phyloP scores from a whole-genome alignment of 2,888 invertebrate genomes.

The Lapara coniferarum region DNA sequence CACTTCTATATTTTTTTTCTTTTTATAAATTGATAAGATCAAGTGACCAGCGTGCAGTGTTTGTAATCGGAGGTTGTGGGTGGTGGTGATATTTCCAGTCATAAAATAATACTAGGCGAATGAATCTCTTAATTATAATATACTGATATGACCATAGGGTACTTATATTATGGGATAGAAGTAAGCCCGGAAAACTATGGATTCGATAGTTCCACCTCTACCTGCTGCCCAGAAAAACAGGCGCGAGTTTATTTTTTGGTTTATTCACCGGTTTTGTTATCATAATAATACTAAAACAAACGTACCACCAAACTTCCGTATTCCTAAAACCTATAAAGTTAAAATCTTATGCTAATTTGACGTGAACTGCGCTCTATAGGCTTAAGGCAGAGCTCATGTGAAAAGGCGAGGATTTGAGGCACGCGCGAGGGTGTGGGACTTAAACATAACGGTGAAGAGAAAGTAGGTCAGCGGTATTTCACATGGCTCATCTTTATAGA shows the following conservation, averaged over 20 bases:
- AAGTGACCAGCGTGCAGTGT: not conserved
- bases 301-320: not conserved
- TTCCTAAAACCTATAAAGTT: conserved; percentile 4
- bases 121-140: no score
- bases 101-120: no score
- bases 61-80: not conserved
- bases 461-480: conserved; percentile 10
- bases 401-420: conserved; percentile 20
- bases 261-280: not conserved
- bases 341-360: conserved; percentile 18
- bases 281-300: not conserved
- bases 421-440: conserved; percentile 10
- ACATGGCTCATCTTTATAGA: not conserved
- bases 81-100: no score
- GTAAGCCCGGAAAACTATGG: no score
- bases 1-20: no score
- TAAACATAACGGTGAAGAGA: conserved; percentile 18
- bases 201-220: no score
- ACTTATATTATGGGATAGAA: no score
- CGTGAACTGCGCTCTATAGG: conserved; percentile 6
- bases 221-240: no score
- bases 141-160: no score
- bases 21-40: not conserved
- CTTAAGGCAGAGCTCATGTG: conserved; percentile 19
- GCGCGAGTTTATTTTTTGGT: no score